These are phyloP conservation scores for Danaus chrysippus DNA, from an alignment of 2,888 invertebrate genomes.

Conservation along the genomic window DNA sequence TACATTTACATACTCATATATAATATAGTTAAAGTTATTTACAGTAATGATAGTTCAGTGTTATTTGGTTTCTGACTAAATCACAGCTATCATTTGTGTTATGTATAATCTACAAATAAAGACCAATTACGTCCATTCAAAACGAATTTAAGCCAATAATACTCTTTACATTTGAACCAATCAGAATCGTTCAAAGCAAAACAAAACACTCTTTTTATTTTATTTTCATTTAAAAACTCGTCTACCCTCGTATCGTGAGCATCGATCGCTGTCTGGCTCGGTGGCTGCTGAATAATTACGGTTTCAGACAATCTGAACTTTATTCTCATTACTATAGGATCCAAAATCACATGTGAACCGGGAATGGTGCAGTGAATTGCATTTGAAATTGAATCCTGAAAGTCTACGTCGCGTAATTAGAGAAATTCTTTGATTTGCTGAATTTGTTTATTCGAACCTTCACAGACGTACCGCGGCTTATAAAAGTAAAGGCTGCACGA, in stretches of 20 bases:
- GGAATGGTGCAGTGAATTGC: slow-evolving; percentile 10
- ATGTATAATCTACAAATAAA: too few relatives aligned
- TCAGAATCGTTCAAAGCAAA: too few relatives aligned
- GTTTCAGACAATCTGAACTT: slow-evolving; percentile 12
- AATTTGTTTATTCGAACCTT: neutral
- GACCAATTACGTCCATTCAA: too few relatives aligned
- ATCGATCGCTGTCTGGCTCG: slow-evolving; percentile 25
- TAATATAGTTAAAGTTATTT: too few relatives aligned
- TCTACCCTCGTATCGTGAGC: slow-evolving; percentile 20
- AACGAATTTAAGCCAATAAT: too few relatives aligned
- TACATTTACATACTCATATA: too few relatives aligned
- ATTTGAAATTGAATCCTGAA: neutral
- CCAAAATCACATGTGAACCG: slow-evolving; percentile 13
- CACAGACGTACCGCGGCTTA: too few relatives aligned
- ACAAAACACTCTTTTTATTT: neutral
- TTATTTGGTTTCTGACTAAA: too few relatives aligned
- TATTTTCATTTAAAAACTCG: slow-evolving; percentile 1
- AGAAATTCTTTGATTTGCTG: neutral
- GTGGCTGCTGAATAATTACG: slow-evolving; percentile 7
- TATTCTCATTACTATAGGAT: slow-evolving; percentile 13
- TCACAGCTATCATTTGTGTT: too few relatives aligned
- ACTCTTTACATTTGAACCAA: too few relatives aligned
- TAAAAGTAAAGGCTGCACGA: too few relatives aligned
- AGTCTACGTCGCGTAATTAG: neutral
- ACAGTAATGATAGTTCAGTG: too few relatives aligned